phyloP scores from a whole-genome alignment of 2,888 invertebrate genomes.

The Corbicula japonica region DNA sequence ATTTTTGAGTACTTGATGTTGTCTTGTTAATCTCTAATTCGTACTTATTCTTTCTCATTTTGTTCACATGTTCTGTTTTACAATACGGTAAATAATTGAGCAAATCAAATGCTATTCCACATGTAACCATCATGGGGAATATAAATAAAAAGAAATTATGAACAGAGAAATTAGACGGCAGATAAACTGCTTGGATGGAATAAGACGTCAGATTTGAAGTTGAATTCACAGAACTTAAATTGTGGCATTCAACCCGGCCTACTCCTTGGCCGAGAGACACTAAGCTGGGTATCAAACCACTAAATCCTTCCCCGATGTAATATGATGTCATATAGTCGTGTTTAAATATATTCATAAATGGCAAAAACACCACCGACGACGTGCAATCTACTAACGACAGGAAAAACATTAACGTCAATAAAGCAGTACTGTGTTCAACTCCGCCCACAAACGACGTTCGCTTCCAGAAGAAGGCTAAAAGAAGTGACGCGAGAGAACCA shows the following conservation, averaged over 20 bases:
- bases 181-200: conserved; percentile 75
- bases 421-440: conserved; percentile 83
- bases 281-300: conserved; percentile 92
- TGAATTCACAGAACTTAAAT: conserved; percentile 55
- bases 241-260: conserved; percentile 86
- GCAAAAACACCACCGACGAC: conserved; percentile 94
- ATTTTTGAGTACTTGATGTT: not conserved
- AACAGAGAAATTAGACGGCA: conserved; percentile 89
- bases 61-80: conserved; percentile 3
- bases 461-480: conserved; percentile 88
- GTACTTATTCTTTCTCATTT: not conserved
- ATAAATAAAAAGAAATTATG: conserved; percentile 90
- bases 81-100: conserved; percentile 87
- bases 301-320: conserved; percentile 88
- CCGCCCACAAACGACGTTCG: conserved; percentile 88
- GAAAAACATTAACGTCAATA: conserved; percentile 90
- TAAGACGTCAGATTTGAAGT: conserved; percentile 86
- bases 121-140: conserved; percentile 89
- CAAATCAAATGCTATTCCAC: conserved; percentile 89
- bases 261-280: conserved; percentile 93
- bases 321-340: conserved; percentile 93
- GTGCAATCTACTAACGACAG: conserved; percentile 93
- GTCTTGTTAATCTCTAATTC: not conserved
- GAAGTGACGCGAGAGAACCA: conserved; percentile 86
- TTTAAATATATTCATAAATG: conserved; percentile 91